Conservation (phyloP, 2,113 vertebrate species). For the Malurus melanocephalus region DNA sequence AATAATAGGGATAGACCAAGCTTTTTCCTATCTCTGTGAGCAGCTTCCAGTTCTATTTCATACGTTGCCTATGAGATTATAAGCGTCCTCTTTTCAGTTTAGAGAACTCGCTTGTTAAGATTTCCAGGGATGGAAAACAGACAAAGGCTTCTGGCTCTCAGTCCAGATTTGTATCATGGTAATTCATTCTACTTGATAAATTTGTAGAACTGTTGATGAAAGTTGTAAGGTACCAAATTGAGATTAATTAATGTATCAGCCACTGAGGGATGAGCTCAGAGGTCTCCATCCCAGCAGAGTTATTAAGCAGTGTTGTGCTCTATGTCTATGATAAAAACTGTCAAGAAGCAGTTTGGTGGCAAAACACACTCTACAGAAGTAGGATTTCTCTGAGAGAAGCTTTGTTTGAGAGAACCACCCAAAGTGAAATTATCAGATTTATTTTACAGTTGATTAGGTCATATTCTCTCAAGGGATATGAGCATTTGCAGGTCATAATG, state of each 20-base stretch:
- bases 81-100: slow-evolving; percentile 28
- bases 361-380: slow-evolving; percentile 16
- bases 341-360: slow-evolving; percentile 23
- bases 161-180: slow-evolving; percentile 15
- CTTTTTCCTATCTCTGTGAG: background rate
- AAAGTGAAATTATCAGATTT: slow-evolving; percentile 38
- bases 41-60: background rate
- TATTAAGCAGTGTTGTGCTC: slow-evolving; percentile 47
- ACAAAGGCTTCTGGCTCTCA: slow-evolving; percentile 36
- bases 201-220: slow-evolving; percentile 62
- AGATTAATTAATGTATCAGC: slow-evolving; percentile 49
- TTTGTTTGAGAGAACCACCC: slow-evolving; percentile 39
- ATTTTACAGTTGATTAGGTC: slow-evolving; percentile 8
- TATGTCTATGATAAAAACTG: slow-evolving; percentile 44
- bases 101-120: background rate
- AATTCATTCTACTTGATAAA: slow-evolving; percentile 45
- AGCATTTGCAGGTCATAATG: background rate
- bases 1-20: background rate
- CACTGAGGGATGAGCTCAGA: slow-evolving; percentile 53
- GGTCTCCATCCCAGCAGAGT: slow-evolving; percentile 55
- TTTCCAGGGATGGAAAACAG: slow-evolving; percentile 14
- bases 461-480: background rate
- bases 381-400: background rate
- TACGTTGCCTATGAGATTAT: background rate
- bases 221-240: slow-evolving; percentile 59